A percentile compares a stretch with the other conserved stretches of the same genome.
These are phyloP conservation scores for Pipistrellus pygmaeus DNA, from an alignment of 2,797 vertebrate species.

Conservation along the genomic window DNA sequence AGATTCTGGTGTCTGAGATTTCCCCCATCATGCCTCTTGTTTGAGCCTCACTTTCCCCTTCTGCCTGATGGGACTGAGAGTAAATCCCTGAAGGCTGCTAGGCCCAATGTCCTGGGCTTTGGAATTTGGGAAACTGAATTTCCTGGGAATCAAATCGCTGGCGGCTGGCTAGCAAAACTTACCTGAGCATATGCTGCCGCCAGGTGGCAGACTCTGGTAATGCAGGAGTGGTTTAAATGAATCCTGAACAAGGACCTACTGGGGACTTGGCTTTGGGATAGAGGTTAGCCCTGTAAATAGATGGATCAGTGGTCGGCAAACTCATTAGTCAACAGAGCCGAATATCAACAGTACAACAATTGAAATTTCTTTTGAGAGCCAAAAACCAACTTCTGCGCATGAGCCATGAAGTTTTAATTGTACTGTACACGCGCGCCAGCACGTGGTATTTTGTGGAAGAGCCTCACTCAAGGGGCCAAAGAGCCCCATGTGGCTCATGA, in stretches of 20 bases:
- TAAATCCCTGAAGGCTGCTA: not conserved
- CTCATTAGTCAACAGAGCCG: no score
- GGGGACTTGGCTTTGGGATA: not conserved
- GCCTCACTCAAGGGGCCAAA: no score
- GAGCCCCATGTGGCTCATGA: no score
- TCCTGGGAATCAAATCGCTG: not conserved
- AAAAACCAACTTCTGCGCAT: no score
- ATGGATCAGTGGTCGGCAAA: no score
- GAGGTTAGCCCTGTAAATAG: not conserved
- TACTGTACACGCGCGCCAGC: no score
- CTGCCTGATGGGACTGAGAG: not conserved
- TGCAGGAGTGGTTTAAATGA: not conserved
- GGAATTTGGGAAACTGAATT: not conserved
- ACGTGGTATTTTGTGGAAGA: no score
- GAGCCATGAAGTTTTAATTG: no score
- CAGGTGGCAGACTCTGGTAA: not conserved
- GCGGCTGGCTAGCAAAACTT: not conserved
- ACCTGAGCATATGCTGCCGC: slow-evolving; percentile 55
- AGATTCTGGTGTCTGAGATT: not conserved
- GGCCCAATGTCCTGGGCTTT: not conserved
- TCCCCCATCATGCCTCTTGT: not conserved
- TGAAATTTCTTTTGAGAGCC: no score
- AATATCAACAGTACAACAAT: no score
- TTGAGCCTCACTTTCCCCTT: not conserved
- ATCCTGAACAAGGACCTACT: no score